Percentiles rank a stretch among this genome's conserved stretches.
Conservation (phyloP, 2,797 vertebrate genomes). For the Xerus rutilus region DNA sequence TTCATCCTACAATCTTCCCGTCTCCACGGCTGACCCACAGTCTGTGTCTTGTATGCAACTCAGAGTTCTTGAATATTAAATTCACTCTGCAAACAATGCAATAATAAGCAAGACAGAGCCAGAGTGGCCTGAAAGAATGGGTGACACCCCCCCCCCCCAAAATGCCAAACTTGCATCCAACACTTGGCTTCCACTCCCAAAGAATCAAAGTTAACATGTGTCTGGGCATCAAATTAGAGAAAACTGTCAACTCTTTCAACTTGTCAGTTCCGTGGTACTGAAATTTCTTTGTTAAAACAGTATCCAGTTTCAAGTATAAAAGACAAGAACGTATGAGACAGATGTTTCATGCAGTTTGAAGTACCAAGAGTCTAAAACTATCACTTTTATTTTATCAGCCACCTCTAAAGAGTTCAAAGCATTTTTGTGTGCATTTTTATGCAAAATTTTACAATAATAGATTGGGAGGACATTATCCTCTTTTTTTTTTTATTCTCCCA, state of each 20-base stretch:
- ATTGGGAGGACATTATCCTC: not conserved
- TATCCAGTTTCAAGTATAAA: conserved; percentile 79
- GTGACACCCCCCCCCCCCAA: not conserved
- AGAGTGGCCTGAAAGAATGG: not conserved
- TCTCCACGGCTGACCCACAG: accelerated
- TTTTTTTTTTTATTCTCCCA: not conserved
- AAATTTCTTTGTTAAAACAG: conserved; percentile 74
- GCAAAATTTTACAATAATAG: conserved; percentile 14
- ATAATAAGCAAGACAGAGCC: not conserved
- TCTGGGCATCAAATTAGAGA: conserved; percentile 82
- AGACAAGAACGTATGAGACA: conserved; percentile 70
- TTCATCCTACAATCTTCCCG: accelerated
- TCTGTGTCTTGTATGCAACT: not conserved
- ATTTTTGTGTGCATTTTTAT: conserved; percentile 40
- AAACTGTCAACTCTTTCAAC: conserved; percentile 71
- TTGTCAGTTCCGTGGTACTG: conserved; percentile 60
- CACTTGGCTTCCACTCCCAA: conserved; percentile 42
- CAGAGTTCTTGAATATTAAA: not conserved
- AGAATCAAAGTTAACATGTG: conserved; percentile 71
- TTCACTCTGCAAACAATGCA: not conserved
- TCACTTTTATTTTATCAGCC: conserved; percentile 67
- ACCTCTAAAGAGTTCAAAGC: conserved; percentile 75
- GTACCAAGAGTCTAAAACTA: conserved; percentile 46
- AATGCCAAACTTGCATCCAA: conserved; percentile 57
- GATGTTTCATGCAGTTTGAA: conserved; percentile 76